Evolutionary conservation across 92 coral and sea anemone species (phyloP), one percentile per base, ranked within the genome.

Genomic region (Paragorgia papillata): DNA sequence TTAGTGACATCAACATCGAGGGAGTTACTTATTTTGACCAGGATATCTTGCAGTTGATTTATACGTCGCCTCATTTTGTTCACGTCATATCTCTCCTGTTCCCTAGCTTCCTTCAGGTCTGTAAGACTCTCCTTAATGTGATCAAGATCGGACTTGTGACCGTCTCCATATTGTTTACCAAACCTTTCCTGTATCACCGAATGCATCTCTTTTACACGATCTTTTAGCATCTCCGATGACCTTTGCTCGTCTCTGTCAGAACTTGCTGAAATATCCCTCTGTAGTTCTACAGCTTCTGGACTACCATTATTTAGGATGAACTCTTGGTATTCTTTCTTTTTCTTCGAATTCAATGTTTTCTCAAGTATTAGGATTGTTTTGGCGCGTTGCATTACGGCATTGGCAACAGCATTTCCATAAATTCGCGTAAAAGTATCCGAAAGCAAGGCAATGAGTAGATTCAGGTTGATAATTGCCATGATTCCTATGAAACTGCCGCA

Each of bases 41-140:
- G 28, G 5, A 43, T n/a, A 13, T 83, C 90, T 55, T 90, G 88
- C 17, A 90, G 90, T 71, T 90, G 90, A 58, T 90, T 89, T 1
- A 96, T 88, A 89, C 87, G 90, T 43, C 89, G 79, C 65, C 87
- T 87, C 68, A 92, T 61, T 73, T 88, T 92, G 17, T 81, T 82
- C 50, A 85, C 90, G n/a, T 83, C 87, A 27, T 85, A 74, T 40
- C 85, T 90, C 10, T 86, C 79, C 46, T 12, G 18, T 32, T 17
- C 27, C 17, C 28, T 65, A 19, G 49, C 25, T 35, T 92, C 85
- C 70, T 85, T 88, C 31, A 92, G 32, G 50, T 90, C 96, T 28
- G 31, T 50, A 1, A 65, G 49, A 65, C 53, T 65, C 30, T 65
- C 73, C 31, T 34, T 34, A 2, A 65, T 65, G 15, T 17, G 26